Evolutionary conservation across 2,797 vertebrate genomes (phyloP).

Genomic region (Bothrops alternatus): DNA sequence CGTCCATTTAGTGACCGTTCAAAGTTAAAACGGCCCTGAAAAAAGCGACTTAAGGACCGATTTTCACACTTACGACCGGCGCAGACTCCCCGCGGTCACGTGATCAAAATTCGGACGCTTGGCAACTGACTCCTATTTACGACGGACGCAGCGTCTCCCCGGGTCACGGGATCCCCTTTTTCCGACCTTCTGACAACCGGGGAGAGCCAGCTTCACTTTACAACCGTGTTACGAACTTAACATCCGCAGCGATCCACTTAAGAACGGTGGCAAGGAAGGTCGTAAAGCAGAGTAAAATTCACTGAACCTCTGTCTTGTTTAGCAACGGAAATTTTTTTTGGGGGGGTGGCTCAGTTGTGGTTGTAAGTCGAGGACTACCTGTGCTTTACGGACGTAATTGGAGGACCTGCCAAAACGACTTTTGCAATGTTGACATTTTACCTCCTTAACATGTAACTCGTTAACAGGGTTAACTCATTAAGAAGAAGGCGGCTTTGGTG

Average conservation of each 20-base stretch:
- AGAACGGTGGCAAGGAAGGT: not conserved
- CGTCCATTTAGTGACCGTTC: not conserved
- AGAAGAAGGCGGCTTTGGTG: not conserved
- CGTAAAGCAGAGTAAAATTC: rapidly evolving
- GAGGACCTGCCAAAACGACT: not conserved
- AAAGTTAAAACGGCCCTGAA: not conserved
- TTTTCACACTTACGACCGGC: not conserved
- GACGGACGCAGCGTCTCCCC: not conserved
- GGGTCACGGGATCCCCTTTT: not conserved
- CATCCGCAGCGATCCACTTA: not conserved
- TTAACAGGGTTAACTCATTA: too few relatives aligned
- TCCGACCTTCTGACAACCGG: not conserved
- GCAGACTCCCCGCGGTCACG: not conserved
- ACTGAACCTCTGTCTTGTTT: not conserved
- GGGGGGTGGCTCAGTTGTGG: not conserved
- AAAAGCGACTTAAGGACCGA: not conserved
- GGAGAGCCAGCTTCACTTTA: not conserved
- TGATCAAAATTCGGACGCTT: not conserved
- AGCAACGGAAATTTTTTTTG: not conserved
- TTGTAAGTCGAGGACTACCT: not conserved
- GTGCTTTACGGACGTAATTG: not conserved
- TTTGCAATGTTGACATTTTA: not conserved
- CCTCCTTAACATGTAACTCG: too few relatives aligned
- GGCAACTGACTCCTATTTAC: not conserved
- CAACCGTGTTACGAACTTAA: not conserved